Evolutionary conservation across 2,888 invertebrate species (phyloP).

Genomic region (Lasioglossum malachurum): DNA sequence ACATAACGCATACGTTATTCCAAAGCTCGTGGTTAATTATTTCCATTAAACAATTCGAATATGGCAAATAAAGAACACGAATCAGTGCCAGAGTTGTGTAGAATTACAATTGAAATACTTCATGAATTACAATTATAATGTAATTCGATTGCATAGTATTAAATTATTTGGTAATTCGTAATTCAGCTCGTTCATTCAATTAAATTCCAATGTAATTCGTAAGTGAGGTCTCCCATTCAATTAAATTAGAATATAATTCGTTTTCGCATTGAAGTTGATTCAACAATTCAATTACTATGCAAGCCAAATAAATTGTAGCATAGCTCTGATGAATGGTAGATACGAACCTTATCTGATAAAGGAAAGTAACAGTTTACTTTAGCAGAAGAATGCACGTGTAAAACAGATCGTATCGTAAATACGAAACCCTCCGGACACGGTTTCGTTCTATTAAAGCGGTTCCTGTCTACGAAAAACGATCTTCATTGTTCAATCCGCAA

Average conservation of each 20-base stretch:
- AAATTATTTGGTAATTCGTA: too few species aligned
- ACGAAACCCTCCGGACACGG: not conserved
- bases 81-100: not conserved
- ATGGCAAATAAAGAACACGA: not conserved
- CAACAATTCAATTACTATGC: too few species aligned
- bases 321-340: not conserved
- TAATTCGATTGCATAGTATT: too few species aligned
- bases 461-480: not conserved
- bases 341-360: not conserved
- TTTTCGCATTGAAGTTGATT: too few species aligned
- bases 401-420: not conserved
- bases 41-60: not conserved
- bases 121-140: too few species aligned
- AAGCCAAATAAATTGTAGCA: too few species aligned
- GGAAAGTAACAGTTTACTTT: not conserved
- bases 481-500: constrained; percentile 9
- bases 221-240: too few species aligned
- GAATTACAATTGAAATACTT: too few species aligned
- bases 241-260: too few species aligned
- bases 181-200: too few species aligned
- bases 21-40: not conserved
- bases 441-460: not conserved
- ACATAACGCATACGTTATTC: not conserved
- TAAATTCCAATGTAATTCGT: too few species aligned
- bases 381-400: not conserved